Base-by-base conservation (phyloP, 2,888 invertebrate species). In the Phragmatobia fuliginosa region DNA sequence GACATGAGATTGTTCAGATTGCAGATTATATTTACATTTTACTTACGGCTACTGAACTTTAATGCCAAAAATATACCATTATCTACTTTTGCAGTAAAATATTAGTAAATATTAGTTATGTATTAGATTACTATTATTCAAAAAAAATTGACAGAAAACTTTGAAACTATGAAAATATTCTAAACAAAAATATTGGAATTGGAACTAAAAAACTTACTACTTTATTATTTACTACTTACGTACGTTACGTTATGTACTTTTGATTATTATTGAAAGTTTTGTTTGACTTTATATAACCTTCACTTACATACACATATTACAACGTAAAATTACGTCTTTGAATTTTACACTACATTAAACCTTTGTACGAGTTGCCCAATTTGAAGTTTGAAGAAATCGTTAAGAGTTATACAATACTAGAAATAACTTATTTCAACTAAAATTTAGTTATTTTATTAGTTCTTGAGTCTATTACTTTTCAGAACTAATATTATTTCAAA, bases 381-480 rank as follows among this genome's bases (percentile, higher is more conserved):
- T 62, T 56, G 56, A 32, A 60, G 25, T 5, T 66, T 28, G 36
- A 67, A 18, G 11, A 59, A 60, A 25, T 70, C 56, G 49, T 61
- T 36, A 67, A 67, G 28, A 28, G 14, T 28, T 61, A 70, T 77
- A 71, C 49, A 49, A 67, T 68, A 56, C n/a, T n/a, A n/a, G 65
- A 62, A 65, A 61, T 66, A 65, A 76, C 70, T 65, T 78, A 66
- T 75, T 75, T 28, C 61, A 31, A 67, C 61, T 61, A 33, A 49
- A 52, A 49, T 67, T 41, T 11, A 49, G 18, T 49, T 52, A 67
- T 36, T 67, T 67, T 52, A 67, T 67, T 67, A 62, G 67, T 67
- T 49, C 61, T 49, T 38, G 61, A 52, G 49, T 33, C 36, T 52
- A 49, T 61, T 49, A 67, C 49, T 61, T 52, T 18, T 25, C 21